These are phyloP conservation scores for Cebus imitator DNA, from an alignment of 2,113 vertebrate genomes.

Conservation along the genomic window DNA sequence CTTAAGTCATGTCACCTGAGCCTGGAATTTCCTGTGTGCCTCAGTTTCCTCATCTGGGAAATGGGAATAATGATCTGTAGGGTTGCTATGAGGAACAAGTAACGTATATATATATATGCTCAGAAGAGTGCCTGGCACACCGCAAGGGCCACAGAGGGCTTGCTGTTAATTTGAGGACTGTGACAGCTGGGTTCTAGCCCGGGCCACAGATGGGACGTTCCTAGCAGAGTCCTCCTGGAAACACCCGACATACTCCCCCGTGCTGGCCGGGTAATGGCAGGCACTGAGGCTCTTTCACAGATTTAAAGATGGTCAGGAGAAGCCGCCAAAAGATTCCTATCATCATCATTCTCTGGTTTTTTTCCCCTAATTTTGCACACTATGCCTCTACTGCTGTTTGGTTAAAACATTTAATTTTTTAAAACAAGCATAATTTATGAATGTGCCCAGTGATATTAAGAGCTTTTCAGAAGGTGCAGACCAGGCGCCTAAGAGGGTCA, in stretches of 20 bases:
- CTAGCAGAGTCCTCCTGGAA: not conserved
- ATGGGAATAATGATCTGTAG: accelerated
- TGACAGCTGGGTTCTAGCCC: not conserved
- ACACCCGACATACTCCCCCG: accelerated
- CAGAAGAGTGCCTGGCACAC: not conserved
- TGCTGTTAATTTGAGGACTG: accelerated
- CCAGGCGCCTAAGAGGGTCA: not conserved
- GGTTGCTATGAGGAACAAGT: not conserved
- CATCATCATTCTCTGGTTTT: not conserved
- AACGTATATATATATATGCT: not conserved
- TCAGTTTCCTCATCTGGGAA: not conserved
- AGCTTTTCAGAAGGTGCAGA: not conserved
- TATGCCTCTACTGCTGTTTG: not conserved
- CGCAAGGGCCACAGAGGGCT: accelerated
- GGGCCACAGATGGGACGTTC: accelerated
- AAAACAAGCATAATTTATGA: not conserved
- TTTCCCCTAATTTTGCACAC: not conserved
- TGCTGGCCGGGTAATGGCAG: not conserved
- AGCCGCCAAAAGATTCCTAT: accelerated
- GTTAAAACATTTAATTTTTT: not conserved
- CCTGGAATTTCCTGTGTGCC: not conserved
- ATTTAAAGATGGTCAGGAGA: accelerated
- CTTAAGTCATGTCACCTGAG: not conserved
- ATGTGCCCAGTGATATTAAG: accelerated
- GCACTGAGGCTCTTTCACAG: not conserved